These are phyloP conservation scores for Alectura lathami DNA, from an alignment of 2,113 vertebrate species.

Conservation along the genomic window DNA sequence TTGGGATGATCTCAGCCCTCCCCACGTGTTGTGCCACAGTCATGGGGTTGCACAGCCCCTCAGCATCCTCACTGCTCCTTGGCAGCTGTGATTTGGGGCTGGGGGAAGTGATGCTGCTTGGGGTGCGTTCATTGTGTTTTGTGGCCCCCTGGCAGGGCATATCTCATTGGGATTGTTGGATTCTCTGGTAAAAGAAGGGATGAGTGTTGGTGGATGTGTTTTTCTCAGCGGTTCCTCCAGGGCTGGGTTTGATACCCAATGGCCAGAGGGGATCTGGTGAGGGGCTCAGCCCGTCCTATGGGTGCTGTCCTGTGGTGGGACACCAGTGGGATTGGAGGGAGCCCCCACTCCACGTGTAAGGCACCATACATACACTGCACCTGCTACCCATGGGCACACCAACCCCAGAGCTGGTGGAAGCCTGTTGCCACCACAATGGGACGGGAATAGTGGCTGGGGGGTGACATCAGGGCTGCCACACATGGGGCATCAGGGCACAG, in stretches of 20 bases:
- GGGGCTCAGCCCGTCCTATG: background rate
- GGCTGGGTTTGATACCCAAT: background rate
- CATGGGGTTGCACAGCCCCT: background rate
- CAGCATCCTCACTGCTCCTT: background rate
- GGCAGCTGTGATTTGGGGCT: background rate
- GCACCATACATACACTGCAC: background rate
- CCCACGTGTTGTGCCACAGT: background rate
- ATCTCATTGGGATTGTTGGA: background rate
- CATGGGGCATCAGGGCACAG: background rate
- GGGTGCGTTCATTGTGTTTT: background rate
- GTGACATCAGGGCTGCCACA: background rate
- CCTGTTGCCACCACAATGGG: background rate
- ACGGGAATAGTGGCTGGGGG: background rate
- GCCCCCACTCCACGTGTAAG: background rate
- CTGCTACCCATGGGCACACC: background rate
- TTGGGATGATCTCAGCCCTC: background rate
- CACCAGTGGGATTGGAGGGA: background rate
- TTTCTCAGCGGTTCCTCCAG: background rate
- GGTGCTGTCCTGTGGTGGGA: background rate
- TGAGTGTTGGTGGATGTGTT: background rate
- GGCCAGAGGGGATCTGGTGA: background rate
- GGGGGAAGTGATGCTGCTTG: background rate
- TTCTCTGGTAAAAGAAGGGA: background rate
- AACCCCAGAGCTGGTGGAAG: background rate
- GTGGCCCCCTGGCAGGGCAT: background rate